These are phyloP conservation scores for Rhinella marina DNA, from an alignment of 2,797 vertebrate species.

Conservation along the genomic window DNA sequence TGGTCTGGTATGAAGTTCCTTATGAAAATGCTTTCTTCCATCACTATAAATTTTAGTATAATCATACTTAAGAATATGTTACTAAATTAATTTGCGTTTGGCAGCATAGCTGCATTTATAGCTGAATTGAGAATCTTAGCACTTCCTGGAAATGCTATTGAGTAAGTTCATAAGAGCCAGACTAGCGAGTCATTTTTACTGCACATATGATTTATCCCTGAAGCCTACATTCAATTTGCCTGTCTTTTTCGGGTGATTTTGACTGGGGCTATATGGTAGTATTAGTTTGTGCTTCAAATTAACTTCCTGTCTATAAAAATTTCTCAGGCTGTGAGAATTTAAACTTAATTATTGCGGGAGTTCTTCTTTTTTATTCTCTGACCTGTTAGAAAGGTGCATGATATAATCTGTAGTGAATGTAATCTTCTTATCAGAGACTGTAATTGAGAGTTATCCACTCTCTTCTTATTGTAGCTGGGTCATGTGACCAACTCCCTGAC, in stretches of 20 bases:
- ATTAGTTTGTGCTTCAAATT: not conserved
- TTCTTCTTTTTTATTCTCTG: too few relatives aligned
- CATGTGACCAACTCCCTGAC: too few relatives aligned
- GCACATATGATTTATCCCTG: not conserved
- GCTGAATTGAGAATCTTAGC: not conserved
- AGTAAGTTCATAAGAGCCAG: not conserved
- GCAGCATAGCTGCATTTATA: slow-evolving; percentile 7
- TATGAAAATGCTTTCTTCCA: not conserved
- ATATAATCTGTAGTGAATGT: too few relatives aligned
- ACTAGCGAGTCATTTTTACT: not conserved
- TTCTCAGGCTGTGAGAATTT: not conserved
- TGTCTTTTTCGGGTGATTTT: not conserved
- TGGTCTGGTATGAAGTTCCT: not conserved
- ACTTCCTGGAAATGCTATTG: slow-evolving; percentile 1
- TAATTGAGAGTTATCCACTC: too few relatives aligned
- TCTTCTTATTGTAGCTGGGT: too few relatives aligned
- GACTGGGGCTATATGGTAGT: not conserved
- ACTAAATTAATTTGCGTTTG: not conserved
- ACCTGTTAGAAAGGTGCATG: too few relatives aligned
- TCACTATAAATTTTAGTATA: not conserved
- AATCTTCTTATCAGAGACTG: too few relatives aligned
- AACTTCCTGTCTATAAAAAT: not conserved
- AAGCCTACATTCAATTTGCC: not conserved
- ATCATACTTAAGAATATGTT: not conserved
- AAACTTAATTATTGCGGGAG: too few relatives aligned